These are phyloP conservation scores for Eurystomus glaucurus DNA, from an alignment of 2,797 vertebrate genomes.

Conservation along the genomic window DNA sequence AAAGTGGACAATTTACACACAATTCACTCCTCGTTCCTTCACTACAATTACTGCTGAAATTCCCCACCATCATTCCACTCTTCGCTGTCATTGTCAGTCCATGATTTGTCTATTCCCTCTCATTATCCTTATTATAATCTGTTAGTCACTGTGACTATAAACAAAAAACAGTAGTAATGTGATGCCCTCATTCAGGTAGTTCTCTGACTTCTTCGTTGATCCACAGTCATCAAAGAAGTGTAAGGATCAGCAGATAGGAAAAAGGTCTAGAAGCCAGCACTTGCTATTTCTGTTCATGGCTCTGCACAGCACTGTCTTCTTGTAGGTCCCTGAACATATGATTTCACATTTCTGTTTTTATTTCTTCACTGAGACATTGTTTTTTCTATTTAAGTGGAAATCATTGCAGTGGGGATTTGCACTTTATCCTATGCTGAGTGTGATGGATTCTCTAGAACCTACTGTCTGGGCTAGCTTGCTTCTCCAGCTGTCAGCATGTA, in stretches of 20 bases:
- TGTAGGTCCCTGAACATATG: background rate
- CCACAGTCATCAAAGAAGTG: background rate
- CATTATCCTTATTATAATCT: background rate
- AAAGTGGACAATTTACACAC: background rate
- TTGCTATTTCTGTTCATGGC: background rate
- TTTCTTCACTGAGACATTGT: background rate
- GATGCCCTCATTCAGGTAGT: background rate
- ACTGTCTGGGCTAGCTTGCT: background rate
- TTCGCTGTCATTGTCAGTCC: background rate
- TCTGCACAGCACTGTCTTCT: background rate
- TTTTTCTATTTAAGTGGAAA: slow-evolving; percentile 30
- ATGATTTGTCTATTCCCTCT: background rate
- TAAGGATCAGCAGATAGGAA: background rate
- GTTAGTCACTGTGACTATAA: background rate
- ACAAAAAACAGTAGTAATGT: background rate
- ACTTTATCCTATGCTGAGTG: background rate
- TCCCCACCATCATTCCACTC: background rate
- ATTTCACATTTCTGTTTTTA: slow-evolving; percentile 22
- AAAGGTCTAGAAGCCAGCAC: background rate
- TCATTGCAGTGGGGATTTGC: background rate
- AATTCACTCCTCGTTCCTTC: background rate
- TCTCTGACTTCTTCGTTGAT: background rate
- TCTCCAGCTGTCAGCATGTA: slow-evolving; percentile 23
- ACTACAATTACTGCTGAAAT: background rate
- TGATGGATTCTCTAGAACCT: slow-evolving; percentile 41